These are phyloP conservation scores for Mirza zaza DNA, from an alignment of 2,113 vertebrate species.

Conservation along the genomic window DNA sequence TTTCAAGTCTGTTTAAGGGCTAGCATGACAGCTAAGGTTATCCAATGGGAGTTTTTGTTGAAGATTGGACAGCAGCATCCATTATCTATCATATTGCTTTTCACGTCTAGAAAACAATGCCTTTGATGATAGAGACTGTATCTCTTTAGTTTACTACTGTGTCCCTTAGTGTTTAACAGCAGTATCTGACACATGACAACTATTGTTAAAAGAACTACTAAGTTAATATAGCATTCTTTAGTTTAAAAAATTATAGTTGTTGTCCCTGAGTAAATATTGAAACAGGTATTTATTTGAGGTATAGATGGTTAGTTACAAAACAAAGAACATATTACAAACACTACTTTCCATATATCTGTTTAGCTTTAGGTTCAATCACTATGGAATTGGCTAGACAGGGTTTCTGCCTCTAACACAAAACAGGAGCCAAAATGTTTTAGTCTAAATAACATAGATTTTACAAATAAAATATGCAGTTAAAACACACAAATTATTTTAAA, in stretches of 20 bases:
- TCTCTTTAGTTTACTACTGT: background rate
- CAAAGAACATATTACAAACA: background rate
- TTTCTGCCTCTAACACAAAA: background rate
- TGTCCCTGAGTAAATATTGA: background rate
- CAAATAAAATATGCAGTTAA: background rate
- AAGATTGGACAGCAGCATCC: background rate
- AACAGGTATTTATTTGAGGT: background rate
- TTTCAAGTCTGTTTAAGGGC: background rate
- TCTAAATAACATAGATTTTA: background rate
- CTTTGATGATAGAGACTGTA: background rate
- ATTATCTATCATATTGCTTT: background rate
- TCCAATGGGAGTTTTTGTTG: background rate
- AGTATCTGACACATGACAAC: background rate
- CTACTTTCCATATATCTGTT: background rate
- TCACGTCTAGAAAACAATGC: background rate
- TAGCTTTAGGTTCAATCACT: background rate
- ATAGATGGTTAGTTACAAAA: background rate
- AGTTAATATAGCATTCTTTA: background rate
- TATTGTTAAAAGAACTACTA: background rate
- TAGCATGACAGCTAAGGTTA: background rate
- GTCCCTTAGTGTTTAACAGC: background rate
- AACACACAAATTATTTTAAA: background rate
- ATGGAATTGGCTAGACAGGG: background rate
- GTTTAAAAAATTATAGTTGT: background rate
- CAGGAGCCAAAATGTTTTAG: background rate